Conservation (phyloP, 2,113 vertebrate genomes). For the Neopipo cinnamomea region DNA sequence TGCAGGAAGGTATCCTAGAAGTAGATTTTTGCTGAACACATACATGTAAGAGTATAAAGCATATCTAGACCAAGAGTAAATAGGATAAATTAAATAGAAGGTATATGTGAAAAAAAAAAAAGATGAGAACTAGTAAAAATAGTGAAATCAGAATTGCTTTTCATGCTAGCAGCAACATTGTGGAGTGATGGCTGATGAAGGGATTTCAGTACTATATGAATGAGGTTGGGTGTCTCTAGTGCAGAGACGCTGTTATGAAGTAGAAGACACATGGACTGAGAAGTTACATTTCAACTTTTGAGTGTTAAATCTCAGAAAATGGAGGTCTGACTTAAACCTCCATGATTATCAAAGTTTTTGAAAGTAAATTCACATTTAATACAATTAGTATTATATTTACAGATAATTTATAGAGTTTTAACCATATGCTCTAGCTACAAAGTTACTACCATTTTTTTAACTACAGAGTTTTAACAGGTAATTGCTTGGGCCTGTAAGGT, state of each 20-base stretch:
- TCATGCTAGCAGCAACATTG: background rate
- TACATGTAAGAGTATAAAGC: background rate
- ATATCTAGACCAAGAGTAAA: background rate
- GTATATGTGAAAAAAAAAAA: background rate
- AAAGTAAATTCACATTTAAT: background rate
- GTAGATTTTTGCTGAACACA: background rate
- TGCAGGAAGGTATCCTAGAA: background rate
- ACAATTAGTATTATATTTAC: background rate
- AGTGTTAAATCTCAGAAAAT: background rate
- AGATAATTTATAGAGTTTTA: background rate
- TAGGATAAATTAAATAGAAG: background rate
- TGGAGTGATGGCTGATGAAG: background rate
- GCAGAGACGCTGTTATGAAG: background rate
- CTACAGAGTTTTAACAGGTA: background rate
- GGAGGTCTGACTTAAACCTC: background rate
- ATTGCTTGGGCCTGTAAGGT: background rate
- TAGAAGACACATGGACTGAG: background rate
- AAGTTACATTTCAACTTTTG: background rate
- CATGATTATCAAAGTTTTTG: background rate
- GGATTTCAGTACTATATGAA: background rate
- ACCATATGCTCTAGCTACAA: background rate
- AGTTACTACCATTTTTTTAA: background rate
- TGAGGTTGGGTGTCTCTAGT: background rate
- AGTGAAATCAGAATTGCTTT: background rate
- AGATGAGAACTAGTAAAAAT: background rate